Base-by-base conservation (phyloP, 2,797 vertebrate species). In the Eleutherodactylus coqui region DNA sequence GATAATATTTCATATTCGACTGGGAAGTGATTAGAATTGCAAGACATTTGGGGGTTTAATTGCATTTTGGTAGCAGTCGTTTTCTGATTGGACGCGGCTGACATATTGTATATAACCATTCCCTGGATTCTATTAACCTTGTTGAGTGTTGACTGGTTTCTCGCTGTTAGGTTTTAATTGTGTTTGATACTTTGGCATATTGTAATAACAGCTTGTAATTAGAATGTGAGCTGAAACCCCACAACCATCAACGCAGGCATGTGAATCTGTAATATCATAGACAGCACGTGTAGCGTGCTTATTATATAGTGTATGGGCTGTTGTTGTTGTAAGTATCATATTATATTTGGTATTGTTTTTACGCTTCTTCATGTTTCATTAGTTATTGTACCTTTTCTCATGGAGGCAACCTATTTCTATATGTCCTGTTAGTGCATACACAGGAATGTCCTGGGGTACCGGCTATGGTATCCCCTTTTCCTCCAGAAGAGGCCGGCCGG, bases 151-250 rank as follows among this genome's bases (percentile, higher is more conserved):
- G 75, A 5, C 47, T 53, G 75, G 29, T 76, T n/a, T 76, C 29
- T 72, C 38, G 10, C 69, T 43, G 69, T 72, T 76, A 32, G 29
- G 17, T 51, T 76, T 76, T 76, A 53, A 76, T 51, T 76, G 75
- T 76, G 27, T 76, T 76, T 36, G 75, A 76, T 76, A 76, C 75
- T 34, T 76, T 76, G 75, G 47, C 75, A 76, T 51, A 76, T 51
- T 53, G 75, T 76, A 53, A 76, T 34, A 51, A 51, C 47, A 76
- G 75, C 38, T 51, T 53, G 47, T 53, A 51, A 76, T 76, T 76
- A 51, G 9, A 32, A 21, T 53, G 29, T 34, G 75, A 76, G 45
- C 47, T 6, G 38, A 72, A 72, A 72, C 38, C 69, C 38, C 38
- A 43, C 9, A 72, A 43, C 38, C 45, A 5, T 43, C 9, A n/a